These are phyloP conservation scores for Dallia pectoralis DNA, from an alignment of 2,797 vertebrate genomes.

Conservation along the genomic window DNA sequence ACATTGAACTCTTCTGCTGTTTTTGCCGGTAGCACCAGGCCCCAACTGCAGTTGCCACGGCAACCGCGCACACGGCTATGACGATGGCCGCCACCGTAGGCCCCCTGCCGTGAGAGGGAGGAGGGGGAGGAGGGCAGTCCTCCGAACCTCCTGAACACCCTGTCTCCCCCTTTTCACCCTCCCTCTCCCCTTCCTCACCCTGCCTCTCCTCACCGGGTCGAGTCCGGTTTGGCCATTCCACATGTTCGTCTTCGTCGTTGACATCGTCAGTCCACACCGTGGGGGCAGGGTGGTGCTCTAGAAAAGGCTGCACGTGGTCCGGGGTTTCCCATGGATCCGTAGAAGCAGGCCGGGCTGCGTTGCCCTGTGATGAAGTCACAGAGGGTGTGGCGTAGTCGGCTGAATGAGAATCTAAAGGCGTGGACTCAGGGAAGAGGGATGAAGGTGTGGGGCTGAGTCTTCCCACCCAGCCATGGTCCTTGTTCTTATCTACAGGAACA, in stretches of 20 bases:
- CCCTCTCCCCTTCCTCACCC: conserved; percentile 67
- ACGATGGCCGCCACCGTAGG: conserved; percentile 83
- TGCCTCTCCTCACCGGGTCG: conserved; percentile 68
- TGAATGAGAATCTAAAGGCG: conserved; percentile 57
- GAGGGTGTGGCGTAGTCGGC: conserved; percentile 49
- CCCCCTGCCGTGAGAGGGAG: conserved; percentile 69
- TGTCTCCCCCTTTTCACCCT: conserved; percentile 63
- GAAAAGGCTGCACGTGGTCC: conserved; percentile 45
- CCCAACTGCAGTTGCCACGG: conserved; percentile 69
- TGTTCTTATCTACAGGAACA: conserved; percentile 25
- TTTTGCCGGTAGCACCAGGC: conserved; percentile 86
- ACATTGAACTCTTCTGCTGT: conserved; percentile 90
- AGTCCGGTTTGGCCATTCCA: conserved; percentile 67
- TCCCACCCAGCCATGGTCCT: conserved; percentile 32
- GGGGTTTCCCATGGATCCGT: conserved; percentile 65
- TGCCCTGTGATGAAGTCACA: conserved; percentile 56
- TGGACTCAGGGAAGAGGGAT: conserved; percentile 23
- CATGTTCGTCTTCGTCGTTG: conserved; percentile 57
- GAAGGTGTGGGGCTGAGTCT: conserved; percentile 26
- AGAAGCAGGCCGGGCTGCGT: conserved; percentile 54
- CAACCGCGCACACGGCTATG: conserved; percentile 76
- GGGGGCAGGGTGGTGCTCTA: conserved; percentile 35
- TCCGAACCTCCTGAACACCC: conserved; percentile 69
- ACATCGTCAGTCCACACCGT: conserved; percentile 44
- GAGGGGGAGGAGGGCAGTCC: conserved; percentile 67